A percentile compares a stretch with the other conserved stretches of the same genome.
These are phyloP conservation scores for Acleris holmiana DNA, from an alignment of 2,888 invertebrate genomes.

Conservation along the genomic window DNA sequence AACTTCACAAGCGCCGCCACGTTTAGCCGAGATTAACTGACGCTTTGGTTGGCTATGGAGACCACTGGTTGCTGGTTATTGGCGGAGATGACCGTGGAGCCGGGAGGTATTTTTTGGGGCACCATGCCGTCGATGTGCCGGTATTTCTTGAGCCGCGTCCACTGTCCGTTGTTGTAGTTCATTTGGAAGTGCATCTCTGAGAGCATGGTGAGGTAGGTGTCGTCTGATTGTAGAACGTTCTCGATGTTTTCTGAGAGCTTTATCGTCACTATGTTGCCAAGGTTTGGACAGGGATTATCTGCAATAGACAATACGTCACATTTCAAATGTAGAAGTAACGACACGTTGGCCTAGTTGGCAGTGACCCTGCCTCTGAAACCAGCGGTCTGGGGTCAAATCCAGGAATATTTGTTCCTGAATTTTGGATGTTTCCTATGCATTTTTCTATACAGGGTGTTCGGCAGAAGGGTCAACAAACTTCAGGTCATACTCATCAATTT, in stretches of 20 bases:
- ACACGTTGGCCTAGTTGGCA: too few relatives aligned
- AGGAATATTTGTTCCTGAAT: too few relatives aligned
- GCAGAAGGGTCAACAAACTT: too few relatives aligned
- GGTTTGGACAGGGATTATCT: constrained; percentile 98
- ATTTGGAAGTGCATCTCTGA: constrained; percentile 99
- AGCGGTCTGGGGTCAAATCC: too few relatives aligned
- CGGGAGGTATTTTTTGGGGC: constrained; percentile 74
- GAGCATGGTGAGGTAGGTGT: constrained; percentile 90
- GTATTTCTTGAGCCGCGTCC: constrained; percentile 96
- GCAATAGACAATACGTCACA: constrained; percentile 45
- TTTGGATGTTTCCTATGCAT: too few relatives aligned
- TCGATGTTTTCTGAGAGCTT: constrained; percentile 97
- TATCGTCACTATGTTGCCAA: constrained; percentile 98
- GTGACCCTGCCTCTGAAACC: too few relatives aligned
- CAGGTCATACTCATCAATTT: too few relatives aligned
- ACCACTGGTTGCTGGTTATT: constrained; percentile 74
- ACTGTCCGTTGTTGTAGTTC: constrained; percentile 99
- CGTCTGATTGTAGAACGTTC: constrained; percentile 93
- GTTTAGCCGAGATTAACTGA: constrained; percentile 54
- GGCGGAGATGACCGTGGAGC: constrained; percentile 71
- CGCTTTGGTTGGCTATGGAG: constrained; percentile 75
- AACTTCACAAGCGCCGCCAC: background rate
- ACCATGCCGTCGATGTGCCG: constrained; percentile 87
- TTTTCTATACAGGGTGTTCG: too few relatives aligned
- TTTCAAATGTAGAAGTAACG: too few relatives aligned